A percentile compares a stretch with the other conserved stretches of the same genome.
These are phyloP conservation scores for Eubasilissa splendida DNA, from an alignment of 2,888 invertebrate genomes.

Conservation along the genomic window DNA sequence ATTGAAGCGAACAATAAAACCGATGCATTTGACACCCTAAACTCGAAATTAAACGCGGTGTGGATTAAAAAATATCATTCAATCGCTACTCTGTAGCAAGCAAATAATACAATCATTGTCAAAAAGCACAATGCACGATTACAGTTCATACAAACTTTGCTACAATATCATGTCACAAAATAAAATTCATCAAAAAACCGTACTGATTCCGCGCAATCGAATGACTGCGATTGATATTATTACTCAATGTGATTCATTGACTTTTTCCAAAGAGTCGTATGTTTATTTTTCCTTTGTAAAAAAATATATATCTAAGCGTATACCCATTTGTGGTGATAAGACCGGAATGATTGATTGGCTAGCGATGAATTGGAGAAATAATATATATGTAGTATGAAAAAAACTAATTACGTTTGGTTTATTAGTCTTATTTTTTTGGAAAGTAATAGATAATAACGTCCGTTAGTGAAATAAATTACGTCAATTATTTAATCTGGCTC, in stretches of 20 bases:
- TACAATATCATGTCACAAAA: slow-evolving; percentile 7
- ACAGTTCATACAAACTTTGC: background rate
- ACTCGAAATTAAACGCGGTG: slow-evolving; percentile 33
- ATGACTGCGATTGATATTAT: slow-evolving; percentile 25
- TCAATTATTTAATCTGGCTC: too few relatives aligned
- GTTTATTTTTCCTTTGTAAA: background rate
- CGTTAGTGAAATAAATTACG: too few relatives aligned
- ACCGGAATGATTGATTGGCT: slow-evolving; percentile 12
- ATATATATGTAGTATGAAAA: background rate
- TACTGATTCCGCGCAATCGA: slow-evolving; percentile 4
- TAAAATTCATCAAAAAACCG: slow-evolving; percentile 21
- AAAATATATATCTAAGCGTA: background rate
- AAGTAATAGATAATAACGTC: too few relatives aligned
- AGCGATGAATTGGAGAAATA: slow-evolving; percentile 9
- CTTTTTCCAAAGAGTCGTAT: too few relatives aligned
- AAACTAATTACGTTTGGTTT: background rate
- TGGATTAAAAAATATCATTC: slow-evolving; percentile 33
- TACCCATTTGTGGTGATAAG: background rate
- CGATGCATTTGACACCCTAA: slow-evolving; percentile 46
- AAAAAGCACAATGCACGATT: slow-evolving; percentile 19
- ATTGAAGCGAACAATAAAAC: slow-evolving; percentile 55
- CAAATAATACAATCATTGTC: slow-evolving; percentile 38
- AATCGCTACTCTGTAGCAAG: slow-evolving; percentile 1
- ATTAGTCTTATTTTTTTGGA: too few relatives aligned
- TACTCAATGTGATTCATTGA: background rate